Base-by-base conservation (phyloP, 2,888 invertebrate genomes). In the Micoletzkya japonica region DNA sequence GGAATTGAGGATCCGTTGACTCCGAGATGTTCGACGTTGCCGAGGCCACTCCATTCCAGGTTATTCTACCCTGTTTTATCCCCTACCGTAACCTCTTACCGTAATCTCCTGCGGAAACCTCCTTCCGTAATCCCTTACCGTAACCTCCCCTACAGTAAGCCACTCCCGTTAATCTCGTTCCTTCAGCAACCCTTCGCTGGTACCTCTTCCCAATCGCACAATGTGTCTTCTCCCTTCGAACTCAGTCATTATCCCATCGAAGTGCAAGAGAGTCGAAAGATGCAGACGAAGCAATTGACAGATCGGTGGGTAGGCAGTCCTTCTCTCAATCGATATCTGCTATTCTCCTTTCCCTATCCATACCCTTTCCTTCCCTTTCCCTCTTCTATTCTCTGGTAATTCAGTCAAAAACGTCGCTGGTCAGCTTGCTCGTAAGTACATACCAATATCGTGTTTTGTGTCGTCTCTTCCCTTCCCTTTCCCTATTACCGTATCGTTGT, bases 171-270 rank as follows among this genome's bases (percentile, higher is more conserved):
- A n/a, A n/a, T n/a, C n/a, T n/a, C n/a, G n/a, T n/a, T n/a, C n/a
- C n/a, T 10, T 44, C 44, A 44, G 44, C 44, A 44, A 44, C 44
- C 44, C 10, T 44, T 3, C n/a, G 34, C 28, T 28, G 64, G 52
- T 14, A 28, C 54, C 17, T 66, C 64, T 1, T 26, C 60, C 26
- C 54, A 66, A 30, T 14, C 57, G 49, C 81, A 82, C 69, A 77
- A 77, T 52, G 82, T 94, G 77, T 94, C 95, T 4, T 94, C 95
- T 7, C 95, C 95, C 0, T 97, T 95, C 86, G 96, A 97, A 87
- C 92, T 96, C 52, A 94, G 95, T 0, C 95, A 95, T 88, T 96
- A 95, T 87, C 97, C 97, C 54, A 97, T 97, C 83, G 96, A 97
- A 86, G 93, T 68, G 28, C 68, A 68, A 58, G 68, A 68, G 68